Evolutionary conservation across 2,888 invertebrate genomes (phyloP).

Genomic region (Andricus quercusramuli): DNA sequence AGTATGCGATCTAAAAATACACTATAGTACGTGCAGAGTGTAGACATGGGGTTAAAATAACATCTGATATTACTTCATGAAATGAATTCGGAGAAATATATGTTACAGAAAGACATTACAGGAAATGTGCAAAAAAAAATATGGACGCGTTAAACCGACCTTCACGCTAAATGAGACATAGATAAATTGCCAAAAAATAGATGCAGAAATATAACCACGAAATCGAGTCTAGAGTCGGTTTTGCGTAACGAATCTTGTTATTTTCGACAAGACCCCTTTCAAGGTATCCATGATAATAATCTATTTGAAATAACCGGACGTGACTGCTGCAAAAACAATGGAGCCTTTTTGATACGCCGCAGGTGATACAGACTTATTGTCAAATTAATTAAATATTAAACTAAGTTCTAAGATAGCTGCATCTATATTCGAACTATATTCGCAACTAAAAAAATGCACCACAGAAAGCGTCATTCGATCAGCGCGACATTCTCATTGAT

Average conservation of each 20-base stretch:
- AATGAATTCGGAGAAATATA: neutral
- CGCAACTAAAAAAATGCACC: neutral
- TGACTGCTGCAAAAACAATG: neutral
- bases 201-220: neutral
- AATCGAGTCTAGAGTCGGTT: neutral
- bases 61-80: neutral
- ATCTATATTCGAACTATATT: no score
- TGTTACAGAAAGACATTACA: neutral
- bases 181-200: neutral
- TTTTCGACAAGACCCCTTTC: neutral
- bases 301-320: neutral
- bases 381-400: neutral
- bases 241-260: neutral
- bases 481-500: neutral
- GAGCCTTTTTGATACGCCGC: neutral
- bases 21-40: neutral
- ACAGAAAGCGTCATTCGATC: neutral
- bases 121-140: neutral
- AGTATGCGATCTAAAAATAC: neutral
- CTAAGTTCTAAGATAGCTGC: neutral
- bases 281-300: neutral
- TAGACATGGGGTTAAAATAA: neutral
- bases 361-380: neutral
- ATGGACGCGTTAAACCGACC: neutral
- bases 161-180: neutral